These are phyloP conservation scores for Synanthedon tipuliformis DNA, from an alignment of 2,888 invertebrate genomes.

Conservation along the genomic window DNA sequence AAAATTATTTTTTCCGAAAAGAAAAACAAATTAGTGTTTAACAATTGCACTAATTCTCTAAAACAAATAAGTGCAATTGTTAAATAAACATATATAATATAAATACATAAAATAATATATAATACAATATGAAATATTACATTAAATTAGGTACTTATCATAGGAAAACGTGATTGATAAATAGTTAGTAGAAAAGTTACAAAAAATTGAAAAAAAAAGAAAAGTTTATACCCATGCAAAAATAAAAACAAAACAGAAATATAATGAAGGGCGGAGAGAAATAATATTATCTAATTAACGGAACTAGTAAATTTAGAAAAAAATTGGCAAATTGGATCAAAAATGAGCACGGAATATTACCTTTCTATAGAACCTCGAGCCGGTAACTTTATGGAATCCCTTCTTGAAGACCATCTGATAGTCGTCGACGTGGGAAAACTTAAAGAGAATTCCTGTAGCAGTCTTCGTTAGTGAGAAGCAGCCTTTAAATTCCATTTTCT, in stretches of 20 bases:
- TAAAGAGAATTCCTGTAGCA: slow-evolving; percentile 88
- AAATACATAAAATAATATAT: too few relatives aligned
- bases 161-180: too few relatives aligned
- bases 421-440: slow-evolving; percentile 88
- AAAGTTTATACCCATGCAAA: background rate
- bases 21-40: too few relatives aligned
- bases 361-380: slow-evolving; percentile 87
- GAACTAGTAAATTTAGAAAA: background rate
- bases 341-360: slow-evolving; percentile 51
- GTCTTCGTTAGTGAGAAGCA: slow-evolving; percentile 89
- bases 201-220: background rate
- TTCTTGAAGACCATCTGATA: slow-evolving; percentile 88
- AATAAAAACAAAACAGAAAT: background rate
- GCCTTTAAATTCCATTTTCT: slow-evolving; percentile 89
- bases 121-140: too few relatives aligned
- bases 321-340: background rate
- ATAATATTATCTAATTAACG: background rate
- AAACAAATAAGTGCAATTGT: too few relatives aligned
- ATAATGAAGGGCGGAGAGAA: background rate
- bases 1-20: too few relatives aligned
- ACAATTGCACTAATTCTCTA: too few relatives aligned
- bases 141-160: too few relatives aligned
- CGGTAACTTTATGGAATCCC: slow-evolving; percentile 88
- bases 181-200: too few relatives aligned
- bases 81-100: too few relatives aligned